Evolutionary conservation across 2,113 vertebrate genomes (phyloP), one percentile per base, ranked within the genome.

Genomic region (Hymenochirus boettgeri): DNA sequence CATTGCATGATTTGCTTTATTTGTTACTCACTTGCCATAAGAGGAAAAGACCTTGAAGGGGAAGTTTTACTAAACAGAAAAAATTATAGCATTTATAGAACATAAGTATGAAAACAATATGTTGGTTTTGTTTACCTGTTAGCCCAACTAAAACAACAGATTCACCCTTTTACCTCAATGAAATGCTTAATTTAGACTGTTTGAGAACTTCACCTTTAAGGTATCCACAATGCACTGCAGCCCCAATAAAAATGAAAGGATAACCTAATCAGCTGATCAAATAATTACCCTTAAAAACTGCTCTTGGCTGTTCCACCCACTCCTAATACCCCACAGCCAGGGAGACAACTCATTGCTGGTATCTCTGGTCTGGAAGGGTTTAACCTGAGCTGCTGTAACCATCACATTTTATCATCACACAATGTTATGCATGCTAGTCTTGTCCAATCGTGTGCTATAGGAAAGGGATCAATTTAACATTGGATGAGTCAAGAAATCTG

Each of bases 301-400:
- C 19, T 42, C 64, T 17, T 22, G 3, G 46, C 64, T 23, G 46
- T 9, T 51, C 13, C 35, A 24, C 4, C 46, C 53, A n/a, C 27
- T 37, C 42, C 52, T 51, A n/a, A 23, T 23, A n/a, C 23, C 3
- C 42, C 67, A 56, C 51, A 62, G 21, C 51, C 53, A 33, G 50
- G 47, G 52, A 59, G 12, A 27, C 45, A 11, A 42, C 24, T 59
- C 19, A 45, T 24, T 53, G 47, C 48, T 29, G 31, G 22, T 26
- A 13, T 60, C 56, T 60, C 57, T 69, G 65, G 47, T 57, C 11
- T n/a, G 31, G 46, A 66, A 46, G 55, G 56, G 55, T 53, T 69
- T 53, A 60, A 25, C 26, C 19, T 10, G 23, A 35, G 22, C 24
- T 23, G 57, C 65, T 69, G 35, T 60, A 69, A 69, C 57, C 47